Evolutionary conservation across 2,888 invertebrate genomes (phyloP).

Genomic region (Galerucella calmariensis): DNA sequence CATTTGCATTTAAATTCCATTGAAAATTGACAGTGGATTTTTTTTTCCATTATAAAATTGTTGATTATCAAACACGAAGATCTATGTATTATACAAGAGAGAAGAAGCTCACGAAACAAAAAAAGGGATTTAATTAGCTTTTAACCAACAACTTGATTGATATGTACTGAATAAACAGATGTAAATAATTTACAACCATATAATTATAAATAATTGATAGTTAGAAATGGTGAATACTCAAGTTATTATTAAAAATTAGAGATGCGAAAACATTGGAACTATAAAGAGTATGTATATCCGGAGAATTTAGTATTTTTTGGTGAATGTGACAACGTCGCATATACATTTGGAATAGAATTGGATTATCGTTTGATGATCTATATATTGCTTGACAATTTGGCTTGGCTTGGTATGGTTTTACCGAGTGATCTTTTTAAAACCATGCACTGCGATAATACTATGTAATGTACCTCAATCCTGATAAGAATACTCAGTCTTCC

Average conservation of each 20-base stretch:
- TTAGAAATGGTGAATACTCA: not conserved
- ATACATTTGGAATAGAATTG: too few relatives aligned
- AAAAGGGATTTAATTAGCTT: slow-evolving; percentile 10
- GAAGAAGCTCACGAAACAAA: not conserved
- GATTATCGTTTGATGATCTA: too few relatives aligned
- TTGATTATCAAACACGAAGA: not conserved
- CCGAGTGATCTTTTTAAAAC: too few relatives aligned
- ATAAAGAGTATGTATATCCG: too few relatives aligned
- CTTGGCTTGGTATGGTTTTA: too few relatives aligned
- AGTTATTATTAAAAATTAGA: not conserved
- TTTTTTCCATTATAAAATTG: slow-evolving; percentile 20
- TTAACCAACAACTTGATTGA: slow-evolving; percentile 1
- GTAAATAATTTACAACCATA: slow-evolving; percentile 1
- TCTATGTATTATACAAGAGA: not conserved
- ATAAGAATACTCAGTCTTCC: too few relatives aligned
- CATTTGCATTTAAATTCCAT: slow-evolving; percentile 37
- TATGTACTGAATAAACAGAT: not conserved
- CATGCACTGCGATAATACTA: too few relatives aligned
- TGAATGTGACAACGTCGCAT: too few relatives aligned
- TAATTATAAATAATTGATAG: not conserved
- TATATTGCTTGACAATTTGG: too few relatives aligned
- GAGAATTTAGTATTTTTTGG: too few relatives aligned
- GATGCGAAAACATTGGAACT: too few relatives aligned
- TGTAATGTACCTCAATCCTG: too few relatives aligned
- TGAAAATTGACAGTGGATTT: slow-evolving; percentile 25